These are phyloP conservation scores for Heteropelma amictum DNA, from an alignment of 2,888 invertebrate genomes.

Conservation along the genomic window DNA sequence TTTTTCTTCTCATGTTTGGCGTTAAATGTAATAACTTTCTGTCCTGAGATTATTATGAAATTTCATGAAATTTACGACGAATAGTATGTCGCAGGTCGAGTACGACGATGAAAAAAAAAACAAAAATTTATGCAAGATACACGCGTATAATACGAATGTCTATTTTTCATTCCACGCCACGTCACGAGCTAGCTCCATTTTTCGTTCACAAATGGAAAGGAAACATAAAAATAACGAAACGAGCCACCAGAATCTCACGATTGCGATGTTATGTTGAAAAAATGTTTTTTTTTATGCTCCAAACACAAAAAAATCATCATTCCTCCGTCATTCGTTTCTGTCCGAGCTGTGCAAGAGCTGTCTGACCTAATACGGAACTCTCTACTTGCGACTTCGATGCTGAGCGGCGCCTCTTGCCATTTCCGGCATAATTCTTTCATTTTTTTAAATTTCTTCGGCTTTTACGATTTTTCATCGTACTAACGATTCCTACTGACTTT, in stretches of 20 bases:
- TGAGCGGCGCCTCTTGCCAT: neutral
- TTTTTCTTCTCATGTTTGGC: constrained; percentile 38
- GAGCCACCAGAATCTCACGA: constrained; percentile 39
- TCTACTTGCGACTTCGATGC: constrained; percentile 36
- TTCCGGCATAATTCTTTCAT: neutral
- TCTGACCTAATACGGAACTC: constrained; percentile 45
- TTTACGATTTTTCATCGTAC: constrained; percentile 2
- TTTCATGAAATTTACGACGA: constrained; percentile 76
- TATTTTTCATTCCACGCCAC: constrained; percentile 21
- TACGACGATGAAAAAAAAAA: constrained; percentile 47
- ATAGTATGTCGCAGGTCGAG: constrained; percentile 62
- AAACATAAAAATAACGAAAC: neutral
- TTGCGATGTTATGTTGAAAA: constrained; percentile 9
- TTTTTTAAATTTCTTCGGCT: constrained; percentile 4
- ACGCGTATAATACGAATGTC: constrained; percentile 21
- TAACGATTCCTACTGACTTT: constrained; percentile 49
- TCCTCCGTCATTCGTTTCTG: constrained; percentile 33
- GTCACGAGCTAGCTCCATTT: constrained; percentile 51
- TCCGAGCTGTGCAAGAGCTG: constrained; percentile 31
- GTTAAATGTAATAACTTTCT: constrained; percentile 33
- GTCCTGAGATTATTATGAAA: constrained; percentile 73
- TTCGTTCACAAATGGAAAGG: neutral
- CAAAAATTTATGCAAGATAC: constrained; percentile 25
- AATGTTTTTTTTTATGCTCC: too few species aligned
- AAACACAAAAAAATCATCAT: constrained; percentile 2